Evolutionary conservation across 2,888 invertebrate species (phyloP).

Genomic region (Harmothoe impar): DNA sequence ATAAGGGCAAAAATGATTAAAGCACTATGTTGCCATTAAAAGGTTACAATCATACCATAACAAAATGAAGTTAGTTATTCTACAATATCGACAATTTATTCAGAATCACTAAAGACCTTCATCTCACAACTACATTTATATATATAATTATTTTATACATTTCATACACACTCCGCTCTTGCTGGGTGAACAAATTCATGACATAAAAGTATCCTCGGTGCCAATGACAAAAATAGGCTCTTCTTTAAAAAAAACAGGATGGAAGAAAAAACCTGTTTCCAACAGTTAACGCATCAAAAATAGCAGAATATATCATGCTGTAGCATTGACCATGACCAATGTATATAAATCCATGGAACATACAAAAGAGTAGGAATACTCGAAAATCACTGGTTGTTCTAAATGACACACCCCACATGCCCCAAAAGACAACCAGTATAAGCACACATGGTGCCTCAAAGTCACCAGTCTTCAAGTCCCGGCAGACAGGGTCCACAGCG

Average conservation of each 20-base stretch:
- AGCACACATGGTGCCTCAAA: not conserved
- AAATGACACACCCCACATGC: not conserved
- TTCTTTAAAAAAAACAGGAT: conserved; percentile 34
- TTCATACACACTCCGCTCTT: conserved; percentile 54
- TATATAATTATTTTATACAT: conserved; percentile 30
- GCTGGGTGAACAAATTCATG: conserved; percentile 49
- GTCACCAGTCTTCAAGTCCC: conserved; percentile 11
- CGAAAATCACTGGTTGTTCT: not conserved
- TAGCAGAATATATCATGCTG: conserved; percentile 46
- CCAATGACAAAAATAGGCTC: conserved; percentile 56
- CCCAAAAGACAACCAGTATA: not conserved
- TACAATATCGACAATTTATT: conserved; percentile 62
- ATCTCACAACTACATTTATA: conserved; percentile 45
- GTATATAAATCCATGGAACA: conserved; percentile 10
- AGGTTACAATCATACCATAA: too few species aligned
- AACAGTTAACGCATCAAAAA: conserved; percentile 49
- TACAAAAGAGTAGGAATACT: conserved; percentile 42
- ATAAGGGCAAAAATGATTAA: too few species aligned
- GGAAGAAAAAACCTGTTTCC: conserved; percentile 43
- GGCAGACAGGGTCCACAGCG: not conserved
- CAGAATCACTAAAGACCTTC: conserved; percentile 24
- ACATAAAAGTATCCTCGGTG: conserved; percentile 36
- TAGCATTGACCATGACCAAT: not conserved
- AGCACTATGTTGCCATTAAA: too few species aligned
- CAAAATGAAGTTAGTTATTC: not conserved